phyloP scores from a whole-genome alignment of 2,797 vertebrate genomes.

The Tympanoctomys barrerae region DNA sequence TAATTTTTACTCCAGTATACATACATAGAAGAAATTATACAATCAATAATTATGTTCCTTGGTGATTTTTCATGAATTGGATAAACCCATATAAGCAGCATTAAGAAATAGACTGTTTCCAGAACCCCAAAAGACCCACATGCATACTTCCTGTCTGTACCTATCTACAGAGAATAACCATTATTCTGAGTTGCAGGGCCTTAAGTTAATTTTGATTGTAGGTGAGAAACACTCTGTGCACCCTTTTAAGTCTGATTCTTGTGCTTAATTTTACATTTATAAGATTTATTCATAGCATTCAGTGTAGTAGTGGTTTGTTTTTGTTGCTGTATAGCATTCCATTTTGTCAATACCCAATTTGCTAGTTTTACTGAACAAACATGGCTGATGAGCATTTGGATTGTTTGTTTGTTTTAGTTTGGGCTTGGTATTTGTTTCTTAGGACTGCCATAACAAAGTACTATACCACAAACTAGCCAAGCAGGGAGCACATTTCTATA shows the following conservation, averaged over 20 bases:
- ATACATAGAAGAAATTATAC: not conserved
- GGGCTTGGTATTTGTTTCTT: not conserved
- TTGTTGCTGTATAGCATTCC: not conserved
- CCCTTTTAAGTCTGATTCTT: not conserved
- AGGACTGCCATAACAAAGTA: not conserved
- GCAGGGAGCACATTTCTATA: not conserved
- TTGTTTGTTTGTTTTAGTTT: not conserved
- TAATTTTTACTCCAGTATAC: slow-evolving; percentile 5
- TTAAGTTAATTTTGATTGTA: slow-evolving; percentile 28
- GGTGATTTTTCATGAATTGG: not conserved
- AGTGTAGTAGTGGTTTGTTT: not conserved
- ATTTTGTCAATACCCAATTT: not conserved
- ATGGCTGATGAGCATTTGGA: not conserved
- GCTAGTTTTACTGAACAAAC: slow-evolving; percentile 26
- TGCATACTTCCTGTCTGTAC: not conserved
- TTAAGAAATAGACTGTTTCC: slow-evolving; percentile 43
- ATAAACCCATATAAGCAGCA: not conserved
- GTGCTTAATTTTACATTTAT: slow-evolving; percentile 14
- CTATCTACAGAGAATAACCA: not conserved
- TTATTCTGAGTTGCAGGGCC: slow-evolving; percentile 16
- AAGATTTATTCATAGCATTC: not conserved
- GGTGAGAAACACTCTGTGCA: not conserved
- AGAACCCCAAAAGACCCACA: not conserved
- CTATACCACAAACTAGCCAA: not conserved
- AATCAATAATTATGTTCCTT: not conserved